A percentile compares a stretch with the other conserved stretches of the same genome.
Evolutionary conservation across 2,888 invertebrate species (phyloP).

Genomic region (Nomada fabriciana): DNA sequence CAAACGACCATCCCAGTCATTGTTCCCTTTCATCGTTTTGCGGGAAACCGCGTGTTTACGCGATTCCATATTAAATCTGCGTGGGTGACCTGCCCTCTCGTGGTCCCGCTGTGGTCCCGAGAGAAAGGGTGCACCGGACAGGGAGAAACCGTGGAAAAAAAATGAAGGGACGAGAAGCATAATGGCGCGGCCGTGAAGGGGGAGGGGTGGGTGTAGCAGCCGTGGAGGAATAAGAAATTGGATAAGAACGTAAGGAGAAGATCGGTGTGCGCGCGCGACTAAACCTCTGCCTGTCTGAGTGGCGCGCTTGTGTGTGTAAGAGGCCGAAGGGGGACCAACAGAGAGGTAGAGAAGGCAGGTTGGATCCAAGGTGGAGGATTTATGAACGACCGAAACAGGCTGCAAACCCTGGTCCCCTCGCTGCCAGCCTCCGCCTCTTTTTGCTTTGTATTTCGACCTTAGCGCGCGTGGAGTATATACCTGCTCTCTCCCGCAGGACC

Average conservation of each 20-base stretch:
- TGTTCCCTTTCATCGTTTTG: slow-evolving; percentile 33
- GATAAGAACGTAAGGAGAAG: slow-evolving; percentile 69
- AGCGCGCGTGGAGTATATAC: slow-evolving; percentile 70
- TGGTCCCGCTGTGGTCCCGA: not conserved
- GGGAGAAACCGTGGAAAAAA: slow-evolving; percentile 63
- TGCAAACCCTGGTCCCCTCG: slow-evolving; percentile 74
- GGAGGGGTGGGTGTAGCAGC: slow-evolving; percentile 30
- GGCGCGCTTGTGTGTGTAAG: slow-evolving; percentile 43
- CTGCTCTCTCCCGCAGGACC: slow-evolving; percentile 46
- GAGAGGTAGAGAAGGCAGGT: slow-evolving; percentile 24
- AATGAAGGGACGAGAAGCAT: slow-evolving; percentile 69
- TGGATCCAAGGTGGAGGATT: slow-evolving; percentile 77
- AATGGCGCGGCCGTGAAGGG: slow-evolving; percentile 59
- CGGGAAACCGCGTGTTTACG: slow-evolving; percentile 54
- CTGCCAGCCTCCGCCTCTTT: slow-evolving; percentile 62
- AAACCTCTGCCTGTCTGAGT: slow-evolving; percentile 48
- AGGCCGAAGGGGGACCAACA: slow-evolving; percentile 8
- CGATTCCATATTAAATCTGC: slow-evolving; percentile 58
- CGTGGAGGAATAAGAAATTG: slow-evolving; percentile 65
- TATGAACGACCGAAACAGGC: slow-evolving; percentile 80
- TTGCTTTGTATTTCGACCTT: slow-evolving; percentile 76
- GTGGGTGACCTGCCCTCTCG: slow-evolving; percentile 57
- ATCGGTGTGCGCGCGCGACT: slow-evolving; percentile 67
- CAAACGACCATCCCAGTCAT: slow-evolving; percentile 12
- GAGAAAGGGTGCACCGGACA: slow-evolving; percentile 61